Evolutionary conservation across 1,140 invertebrate genomes (phyloP).

Genomic region (Latrodectus geometricus): DNA sequence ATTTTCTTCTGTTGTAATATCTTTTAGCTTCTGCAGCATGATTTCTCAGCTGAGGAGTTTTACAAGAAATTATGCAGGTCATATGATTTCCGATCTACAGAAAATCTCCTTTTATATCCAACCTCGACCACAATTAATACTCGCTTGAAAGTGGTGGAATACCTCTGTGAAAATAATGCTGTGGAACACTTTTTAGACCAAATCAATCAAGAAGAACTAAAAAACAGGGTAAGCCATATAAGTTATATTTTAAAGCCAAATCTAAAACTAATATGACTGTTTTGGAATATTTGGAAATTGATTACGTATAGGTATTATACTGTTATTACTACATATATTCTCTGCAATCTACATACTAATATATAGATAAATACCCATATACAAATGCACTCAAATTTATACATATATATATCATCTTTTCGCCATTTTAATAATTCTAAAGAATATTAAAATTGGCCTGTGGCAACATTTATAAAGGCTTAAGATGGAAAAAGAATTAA

Average conservation of each 20-base stretch:
- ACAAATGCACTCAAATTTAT: too few species aligned
- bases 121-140: not conserved
- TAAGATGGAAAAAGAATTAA: too few species aligned
- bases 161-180: slow-evolving; percentile 1
- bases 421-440: too few species aligned
- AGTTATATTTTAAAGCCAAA: not conserved
- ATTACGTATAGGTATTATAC: too few species aligned
- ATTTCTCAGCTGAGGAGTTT: not conserved
- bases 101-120: not conserved
- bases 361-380: too few species aligned
- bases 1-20: not conserved
- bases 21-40: slow-evolving; percentile 13
- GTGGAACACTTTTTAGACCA: slow-evolving; percentile 1
- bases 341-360: too few species aligned
- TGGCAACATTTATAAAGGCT: too few species aligned
- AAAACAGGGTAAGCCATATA: slow-evolving; percentile 2
- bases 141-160: not conserved
- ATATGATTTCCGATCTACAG: not conserved
- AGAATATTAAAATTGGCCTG: too few species aligned
- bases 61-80: slow-evolving; percentile 8
- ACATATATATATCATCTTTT: too few species aligned
- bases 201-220: slow-evolving; percentile 1
- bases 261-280: too few species aligned
- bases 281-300: too few species aligned
- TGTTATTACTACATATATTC: too few species aligned